Evolutionary conservation across 1,140 invertebrate species (phyloP).

Genomic region (Brachionus paranguensis): DNA sequence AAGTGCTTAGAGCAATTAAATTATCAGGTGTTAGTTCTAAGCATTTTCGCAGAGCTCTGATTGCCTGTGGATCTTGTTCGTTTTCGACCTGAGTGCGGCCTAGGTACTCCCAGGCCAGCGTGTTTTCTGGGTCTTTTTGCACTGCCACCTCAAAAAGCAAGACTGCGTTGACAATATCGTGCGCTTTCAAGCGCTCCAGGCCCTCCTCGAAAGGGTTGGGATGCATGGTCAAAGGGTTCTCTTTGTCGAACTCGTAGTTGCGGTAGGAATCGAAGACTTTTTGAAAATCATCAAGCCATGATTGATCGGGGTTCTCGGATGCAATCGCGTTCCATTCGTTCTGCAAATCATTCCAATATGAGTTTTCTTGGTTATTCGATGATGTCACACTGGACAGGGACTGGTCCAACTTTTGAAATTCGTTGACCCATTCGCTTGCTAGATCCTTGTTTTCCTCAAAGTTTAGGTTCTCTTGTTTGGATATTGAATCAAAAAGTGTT

Average conservation of each 20-base stretch:
- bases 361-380: slow-evolving; percentile 46
- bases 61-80: slow-evolving; percentile 78
- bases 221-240: slow-evolving; percentile 73
- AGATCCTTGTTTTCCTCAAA: slow-evolving; percentile 45
- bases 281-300: slow-evolving; percentile 11
- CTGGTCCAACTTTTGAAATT: slow-evolving; percentile 53
- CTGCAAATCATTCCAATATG: slow-evolving; percentile 71
- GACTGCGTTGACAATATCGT: slow-evolving; percentile 88
- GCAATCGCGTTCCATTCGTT: slow-evolving; percentile 70
- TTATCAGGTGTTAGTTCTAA: slow-evolving; percentile 74
- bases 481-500: slow-evolving; percentile 5
- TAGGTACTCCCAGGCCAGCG: slow-evolving; percentile 60
- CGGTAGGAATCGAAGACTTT: slow-evolving; percentile 35
- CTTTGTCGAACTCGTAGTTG: slow-evolving; percentile 70
- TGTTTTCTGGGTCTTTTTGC: slow-evolving; percentile 72
- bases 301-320: slow-evolving; percentile 45
- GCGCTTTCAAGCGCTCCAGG: slow-evolving; percentile 69
- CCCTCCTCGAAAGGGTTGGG: slow-evolving; percentile 79
- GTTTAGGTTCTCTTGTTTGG: slow-evolving; percentile 1
- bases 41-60: slow-evolving; percentile 72
- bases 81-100: slow-evolving; percentile 85
- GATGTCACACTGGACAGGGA: slow-evolving; percentile 54
- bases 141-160: slow-evolving; percentile 91
- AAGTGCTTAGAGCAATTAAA: slow-evolving; percentile 73
- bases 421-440: slow-evolving; percentile 59